These are phyloP conservation scores for Valencia hispanica DNA, from an alignment of 2,797 vertebrate species.

Conservation along the genomic window DNA sequence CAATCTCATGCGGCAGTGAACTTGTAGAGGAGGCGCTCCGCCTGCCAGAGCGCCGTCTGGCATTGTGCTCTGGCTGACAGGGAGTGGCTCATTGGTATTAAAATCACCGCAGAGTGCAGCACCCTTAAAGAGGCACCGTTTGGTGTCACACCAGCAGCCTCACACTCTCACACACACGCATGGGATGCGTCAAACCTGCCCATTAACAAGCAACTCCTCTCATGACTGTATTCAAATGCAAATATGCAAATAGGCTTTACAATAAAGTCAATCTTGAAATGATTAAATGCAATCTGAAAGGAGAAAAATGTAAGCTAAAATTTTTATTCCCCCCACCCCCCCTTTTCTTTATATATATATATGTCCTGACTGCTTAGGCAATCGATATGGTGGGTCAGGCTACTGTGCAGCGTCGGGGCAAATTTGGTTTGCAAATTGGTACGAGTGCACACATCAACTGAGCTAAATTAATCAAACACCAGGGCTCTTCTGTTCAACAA, in stretches of 20 bases:
- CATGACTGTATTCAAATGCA: conserved; percentile 13
- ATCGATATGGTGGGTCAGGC: neutral
- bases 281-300: neutral
- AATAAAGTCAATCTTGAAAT: neutral
- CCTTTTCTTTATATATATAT: too few relatives aligned
- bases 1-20: conserved; percentile 27
- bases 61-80: conserved; percentile 57
- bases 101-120: conserved; percentile 55
- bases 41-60: conserved; percentile 37
- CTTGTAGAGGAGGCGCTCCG: conserved; percentile 27
- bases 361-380: neutral
- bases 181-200: neutral
- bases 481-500: conserved; percentile 38
- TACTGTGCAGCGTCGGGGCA: neutral
- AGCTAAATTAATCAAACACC: conserved; percentile 50
- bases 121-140: conserved; percentile 55
- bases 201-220: conserved; percentile 6
- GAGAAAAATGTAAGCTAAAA: neutral
- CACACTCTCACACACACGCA: neutral
- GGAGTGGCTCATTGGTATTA: conserved; percentile 72
- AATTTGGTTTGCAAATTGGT: conserved; percentile 21
- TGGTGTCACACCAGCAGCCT: conserved; percentile 44
- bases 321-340: too few relatives aligned
- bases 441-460: conserved; percentile 23
- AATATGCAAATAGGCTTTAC: neutral